These are phyloP conservation scores for Trissolcus basalis DNA, from an alignment of 1,140 invertebrate genomes.

Conservation along the genomic window DNA sequence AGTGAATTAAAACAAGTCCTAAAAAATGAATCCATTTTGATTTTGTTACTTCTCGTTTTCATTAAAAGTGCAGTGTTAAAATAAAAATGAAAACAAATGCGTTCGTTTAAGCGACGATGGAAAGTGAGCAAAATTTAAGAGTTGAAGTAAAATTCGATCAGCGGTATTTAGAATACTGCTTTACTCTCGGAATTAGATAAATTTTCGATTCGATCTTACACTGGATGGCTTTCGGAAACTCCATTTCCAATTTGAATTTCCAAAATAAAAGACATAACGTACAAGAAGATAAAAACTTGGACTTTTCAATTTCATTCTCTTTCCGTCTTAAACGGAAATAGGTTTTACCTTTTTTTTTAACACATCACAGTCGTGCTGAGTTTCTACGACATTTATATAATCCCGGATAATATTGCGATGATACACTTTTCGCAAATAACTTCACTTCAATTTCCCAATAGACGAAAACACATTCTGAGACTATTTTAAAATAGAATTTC, in stretches of 20 bases:
- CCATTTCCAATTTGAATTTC: conserved; percentile 40
- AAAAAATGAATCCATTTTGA: too few species aligned
- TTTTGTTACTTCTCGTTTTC: too few species aligned
- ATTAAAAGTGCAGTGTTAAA: too few species aligned
- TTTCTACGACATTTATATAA: conserved; percentile 30
- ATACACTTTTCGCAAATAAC: conserved; percentile 4
- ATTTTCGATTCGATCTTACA: too few species aligned
- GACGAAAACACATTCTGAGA: neutral
- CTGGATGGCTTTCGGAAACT: neutral
- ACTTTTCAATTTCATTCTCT: conserved; percentile 38
- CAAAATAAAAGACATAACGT: conserved; percentile 25
- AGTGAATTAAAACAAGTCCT: too few species aligned
- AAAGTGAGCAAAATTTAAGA: too few species aligned
- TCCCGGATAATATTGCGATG: conserved; percentile 16
- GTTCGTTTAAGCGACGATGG: too few species aligned
- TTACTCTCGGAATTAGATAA: too few species aligned
- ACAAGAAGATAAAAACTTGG: conserved; percentile 24
- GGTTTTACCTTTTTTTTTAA: conserved; percentile 13
- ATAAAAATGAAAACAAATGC: too few species aligned
- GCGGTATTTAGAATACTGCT: too few species aligned
- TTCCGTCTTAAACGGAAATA: conserved; percentile 32
- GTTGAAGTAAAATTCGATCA: too few species aligned
- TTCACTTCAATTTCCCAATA: conserved; percentile 11
- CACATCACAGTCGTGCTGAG: conserved; percentile 3
- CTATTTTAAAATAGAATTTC: too few species aligned